A percentile compares a stretch with the other conserved stretches of the same genome.
Conservation (phyloP, 2,888 invertebrate species). For the Sylvicola fuscatus region DNA sequence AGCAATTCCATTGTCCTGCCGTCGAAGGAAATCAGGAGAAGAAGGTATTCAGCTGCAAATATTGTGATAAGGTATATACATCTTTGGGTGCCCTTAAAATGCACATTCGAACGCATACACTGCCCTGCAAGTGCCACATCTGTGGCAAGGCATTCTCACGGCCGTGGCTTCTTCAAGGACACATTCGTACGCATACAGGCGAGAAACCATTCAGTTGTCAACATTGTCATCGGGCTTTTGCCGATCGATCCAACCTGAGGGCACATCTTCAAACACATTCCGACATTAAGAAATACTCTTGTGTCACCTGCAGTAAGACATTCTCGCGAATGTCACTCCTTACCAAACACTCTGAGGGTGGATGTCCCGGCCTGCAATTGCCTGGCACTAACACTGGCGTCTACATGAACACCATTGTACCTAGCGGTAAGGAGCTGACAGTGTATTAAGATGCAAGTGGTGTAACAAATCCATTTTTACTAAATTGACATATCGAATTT, state of each 20-base stretch:
- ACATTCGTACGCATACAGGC: constrained; percentile 94
- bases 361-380: constrained; percentile 39
- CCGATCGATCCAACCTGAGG: constrained; percentile 86
- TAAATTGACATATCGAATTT: too few species aligned
- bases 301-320: constrained; percentile 80
- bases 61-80: constrained; percentile 90
- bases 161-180: constrained; percentile 94
- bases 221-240: constrained; percentile 89
- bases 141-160: constrained; percentile 96
- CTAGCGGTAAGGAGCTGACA: too few species aligned
- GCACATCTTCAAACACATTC: constrained; percentile 97
- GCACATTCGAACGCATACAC: constrained; percentile 95
- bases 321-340: constrained; percentile 93
- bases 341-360: constrained; percentile 83
- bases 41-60: constrained; percentile 89
- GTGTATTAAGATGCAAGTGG: too few species aligned
- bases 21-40: constrained; percentile 65
- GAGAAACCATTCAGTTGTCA: constrained; percentile 95
- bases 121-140: constrained; percentile 90
- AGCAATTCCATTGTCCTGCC: constrained; percentile 88
- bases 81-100: constrained; percentile 93
- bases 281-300: constrained; percentile 94
- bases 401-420: too few species aligned
- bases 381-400: too few species aligned
- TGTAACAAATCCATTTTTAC: too few species aligned